Evolutionary conservation across 2,888 invertebrate species (phyloP).

Genomic region (Thalpophila matura): DNA sequence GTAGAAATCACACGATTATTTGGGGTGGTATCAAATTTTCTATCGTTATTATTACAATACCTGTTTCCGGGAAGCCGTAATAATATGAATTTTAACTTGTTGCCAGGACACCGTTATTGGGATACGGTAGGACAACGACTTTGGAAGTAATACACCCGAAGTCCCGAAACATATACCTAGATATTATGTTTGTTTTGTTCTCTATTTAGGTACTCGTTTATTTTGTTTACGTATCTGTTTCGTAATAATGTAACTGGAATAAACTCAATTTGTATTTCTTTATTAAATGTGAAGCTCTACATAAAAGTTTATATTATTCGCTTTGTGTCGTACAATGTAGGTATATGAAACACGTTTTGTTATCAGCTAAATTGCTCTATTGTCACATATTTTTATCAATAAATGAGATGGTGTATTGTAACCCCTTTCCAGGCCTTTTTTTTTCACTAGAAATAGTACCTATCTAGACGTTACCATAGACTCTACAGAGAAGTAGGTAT

Average conservation of each 20-base stretch:
- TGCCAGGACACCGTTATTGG: conserved; percentile 38
- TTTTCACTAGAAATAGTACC: too few species aligned
- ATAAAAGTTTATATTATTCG: conserved; percentile 20
- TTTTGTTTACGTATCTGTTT: conserved; percentile 27
- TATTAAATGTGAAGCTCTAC: conserved; percentile 15
- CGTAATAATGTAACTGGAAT: conserved; percentile 24
- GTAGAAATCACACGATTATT: conserved; percentile 62
- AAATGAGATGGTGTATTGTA: too few species aligned
- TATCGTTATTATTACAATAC: conserved; percentile 56
- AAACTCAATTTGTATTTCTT: conserved; percentile 10
- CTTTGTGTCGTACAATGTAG: conserved; percentile 15
- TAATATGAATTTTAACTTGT: conserved; percentile 52
- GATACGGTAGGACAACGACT: conserved; percentile 21
- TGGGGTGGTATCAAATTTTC: conserved; percentile 58
- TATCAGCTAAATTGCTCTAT: conserved; percentile 10
- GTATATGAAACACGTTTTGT: conserved; percentile 18
- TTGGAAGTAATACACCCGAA: conserved; percentile 21
- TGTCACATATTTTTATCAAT: too few species aligned
- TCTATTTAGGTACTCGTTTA: not conserved
- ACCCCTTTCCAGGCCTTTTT: too few species aligned
- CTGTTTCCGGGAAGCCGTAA: conserved; percentile 51
- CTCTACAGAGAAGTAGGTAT: too few species aligned
- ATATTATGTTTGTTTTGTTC: conserved; percentile 15
- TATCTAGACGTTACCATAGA: too few species aligned
- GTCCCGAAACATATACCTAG: conserved; percentile 13